Base-by-base conservation (phyloP, 2,113 vertebrate genomes). In the Cryptoleucopteryx plumbea region DNA sequence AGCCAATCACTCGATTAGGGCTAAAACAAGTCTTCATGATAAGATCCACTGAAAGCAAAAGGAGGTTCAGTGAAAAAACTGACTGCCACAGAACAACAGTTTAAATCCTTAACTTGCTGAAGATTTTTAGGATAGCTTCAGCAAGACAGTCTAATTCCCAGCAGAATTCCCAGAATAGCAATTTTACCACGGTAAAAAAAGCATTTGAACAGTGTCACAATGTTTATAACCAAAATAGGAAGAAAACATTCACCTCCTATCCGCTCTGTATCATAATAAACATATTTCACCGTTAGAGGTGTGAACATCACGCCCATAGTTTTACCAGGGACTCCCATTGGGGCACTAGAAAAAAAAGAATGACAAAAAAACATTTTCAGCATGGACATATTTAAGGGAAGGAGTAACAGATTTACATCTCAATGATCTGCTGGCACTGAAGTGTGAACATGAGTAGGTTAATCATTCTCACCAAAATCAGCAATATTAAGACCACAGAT, bases 291-390 rank as follows among this genome's bases (percentile, higher is more conserved):
- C 3, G 98, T 98, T 58, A 99, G 97, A 1, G 99, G 99, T 42
- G 99, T 99, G 97, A 99, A 99, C 99, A 99, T 99, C 93, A 99
- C 99, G 7, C 99, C 99, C 90, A 99, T 99, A 1, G 99, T 99
- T 97, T 99, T 99, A 58, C 99, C 99, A 34, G 99, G 99, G 61
- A 99, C 99, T 45, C 99, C 99, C 99, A 99, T 99, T 87, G 99
- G 99, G 36, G 99, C 99, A 96, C 99, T 99, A 97, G 56, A 2
- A 50, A 93, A 73, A 65, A 75, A 23, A 45, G 67, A 19, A 77
- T 1, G 88, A 80, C 10, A 86, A 88, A 12, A 94, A 48, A 89
- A 75, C 0, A 1, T 92, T 93, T 89, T 97, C 84, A 96, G 56
- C 65, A 73, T 48, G 26, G 70, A 89, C 10, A 45, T 52, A 75